Base-by-base conservation (phyloP, 2,797 vertebrate genomes). In the Esox masquinongy region DNA sequence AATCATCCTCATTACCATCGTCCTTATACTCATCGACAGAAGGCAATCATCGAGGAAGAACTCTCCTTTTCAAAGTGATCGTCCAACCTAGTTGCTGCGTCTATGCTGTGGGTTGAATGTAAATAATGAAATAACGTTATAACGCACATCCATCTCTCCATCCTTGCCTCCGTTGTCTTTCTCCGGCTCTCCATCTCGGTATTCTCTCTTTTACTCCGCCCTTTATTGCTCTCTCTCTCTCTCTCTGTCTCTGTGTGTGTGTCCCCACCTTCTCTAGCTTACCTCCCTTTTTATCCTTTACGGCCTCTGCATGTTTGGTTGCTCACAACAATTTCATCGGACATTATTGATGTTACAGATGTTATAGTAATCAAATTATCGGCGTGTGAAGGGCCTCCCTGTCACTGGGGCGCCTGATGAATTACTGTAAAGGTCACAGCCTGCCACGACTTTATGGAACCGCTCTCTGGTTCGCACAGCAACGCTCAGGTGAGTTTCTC, bases 311-410 rank as follows among this genome's bases (percentile, higher is more conserved):
- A 92, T 94, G 91, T 93, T 92, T 92, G 92, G 90, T 86, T 92
- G 92, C 89, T 88, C 92, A 92, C 93, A 93, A 93, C 93, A 94
- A 94, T 93, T 91, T 92, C 90, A 91, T 90, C 90, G 88, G 91
- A 92, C 88, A 89, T 92, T 93, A 93, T 93, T 92, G 93, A 93
- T 93, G 93, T 93, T 94, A 94, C 92, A 94, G 92, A 93, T 94
- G 93, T 93, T 93, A 88, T 85, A 89, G 92, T 94, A 92, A 94
- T 94, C 92, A 94, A 92, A 94, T 93, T 94, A 94, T 91, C 87
- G 89, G 91, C 88, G 83, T 92, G 93, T 93, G 93, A 94, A 94
- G 91, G 91, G 90, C 91, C 90, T 89, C 90, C 81, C 90, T 90
- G 91, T 91, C 91, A 89, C 70, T 79, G 77, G 81, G 78, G 81